Evolutionary conservation across 2,797 vertebrate genomes (phyloP).

Genomic region (Gouania willdenowi): DNA sequence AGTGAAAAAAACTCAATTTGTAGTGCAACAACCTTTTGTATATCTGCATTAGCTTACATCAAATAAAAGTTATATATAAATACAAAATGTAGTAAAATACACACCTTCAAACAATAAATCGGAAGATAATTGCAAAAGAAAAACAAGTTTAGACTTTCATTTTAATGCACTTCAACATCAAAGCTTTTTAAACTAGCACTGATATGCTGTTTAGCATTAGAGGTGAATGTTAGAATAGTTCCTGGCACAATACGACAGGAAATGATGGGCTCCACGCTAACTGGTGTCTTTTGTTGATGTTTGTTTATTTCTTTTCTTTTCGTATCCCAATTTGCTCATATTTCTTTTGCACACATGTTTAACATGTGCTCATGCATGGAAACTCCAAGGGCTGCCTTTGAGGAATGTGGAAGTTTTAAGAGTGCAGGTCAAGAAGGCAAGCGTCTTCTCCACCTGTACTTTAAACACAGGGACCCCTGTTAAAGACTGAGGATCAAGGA

Average conservation of each 20-base stretch:
- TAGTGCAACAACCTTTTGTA: too few relatives aligned
- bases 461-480: slow-evolving; percentile 29
- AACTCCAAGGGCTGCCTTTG: slow-evolving; percentile 9
- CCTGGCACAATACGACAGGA: slow-evolving; percentile 21
- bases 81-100: too few relatives aligned
- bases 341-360: slow-evolving; percentile 8
- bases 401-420: slow-evolving; percentile 55
- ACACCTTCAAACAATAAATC: too few relatives aligned
- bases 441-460: slow-evolving; percentile 47
- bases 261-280: not conserved
- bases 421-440: slow-evolving; percentile 40
- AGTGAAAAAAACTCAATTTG: too few relatives aligned
- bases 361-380: slow-evolving; percentile 22
- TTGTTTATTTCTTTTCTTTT: slow-evolving; percentile 4
- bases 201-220: slow-evolving; percentile 45
- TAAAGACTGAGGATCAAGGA: slow-evolving; percentile 41
- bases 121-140: slow-evolving; percentile 10
- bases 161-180: slow-evolving; percentile 25
- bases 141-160: slow-evolving; percentile 12
- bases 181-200: slow-evolving; percentile 30
- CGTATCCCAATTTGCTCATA: not conserved
- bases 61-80: too few relatives aligned
- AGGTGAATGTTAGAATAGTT: slow-evolving; percentile 24
- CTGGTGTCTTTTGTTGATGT: not conserved
- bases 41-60: too few relatives aligned